phyloP scores from a whole-genome alignment of 2,797 vertebrate genomes.

The Loriculus beryllinus region DNA sequence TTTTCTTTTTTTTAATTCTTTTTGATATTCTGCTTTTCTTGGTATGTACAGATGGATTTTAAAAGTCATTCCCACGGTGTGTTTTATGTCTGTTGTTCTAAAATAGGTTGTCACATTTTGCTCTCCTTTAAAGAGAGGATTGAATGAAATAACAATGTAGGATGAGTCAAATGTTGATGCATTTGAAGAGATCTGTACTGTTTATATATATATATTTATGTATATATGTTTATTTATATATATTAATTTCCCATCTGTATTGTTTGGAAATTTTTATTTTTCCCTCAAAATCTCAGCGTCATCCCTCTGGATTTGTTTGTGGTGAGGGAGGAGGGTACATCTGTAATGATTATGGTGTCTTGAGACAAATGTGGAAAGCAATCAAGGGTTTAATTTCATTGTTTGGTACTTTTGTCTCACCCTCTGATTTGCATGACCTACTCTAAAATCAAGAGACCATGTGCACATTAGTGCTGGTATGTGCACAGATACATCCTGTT shows the following conservation, averaged over 20 bases:
- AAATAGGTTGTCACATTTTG: background rate
- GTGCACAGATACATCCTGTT: background rate
- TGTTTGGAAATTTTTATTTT: background rate
- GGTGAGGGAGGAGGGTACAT: background rate
- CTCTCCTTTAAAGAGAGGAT: background rate
- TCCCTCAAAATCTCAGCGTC: accelerated
- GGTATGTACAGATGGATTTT: background rate
- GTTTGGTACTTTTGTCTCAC: background rate
- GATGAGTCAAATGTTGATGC: background rate
- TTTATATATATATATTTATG: background rate
- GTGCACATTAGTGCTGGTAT: background rate
- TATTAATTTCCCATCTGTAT: background rate
- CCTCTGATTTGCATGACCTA: background rate
- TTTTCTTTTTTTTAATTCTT: background rate
- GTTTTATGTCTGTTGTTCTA: background rate
- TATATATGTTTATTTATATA: background rate
- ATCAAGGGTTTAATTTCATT: background rate
- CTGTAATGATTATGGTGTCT: background rate
- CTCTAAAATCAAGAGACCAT: background rate
- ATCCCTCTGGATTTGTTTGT: background rate
- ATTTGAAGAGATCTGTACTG: background rate
- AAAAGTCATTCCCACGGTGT: background rate
- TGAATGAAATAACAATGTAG: background rate
- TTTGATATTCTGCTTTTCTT: background rate
- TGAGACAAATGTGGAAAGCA: background rate